Percentiles rank a stretch among this genome's conserved stretches.
These are phyloP conservation scores for Hemicentrotus pulcherrimus DNA, from an alignment of 35 echinoderm and acorn worm species.

Conservation along the genomic window DNA sequence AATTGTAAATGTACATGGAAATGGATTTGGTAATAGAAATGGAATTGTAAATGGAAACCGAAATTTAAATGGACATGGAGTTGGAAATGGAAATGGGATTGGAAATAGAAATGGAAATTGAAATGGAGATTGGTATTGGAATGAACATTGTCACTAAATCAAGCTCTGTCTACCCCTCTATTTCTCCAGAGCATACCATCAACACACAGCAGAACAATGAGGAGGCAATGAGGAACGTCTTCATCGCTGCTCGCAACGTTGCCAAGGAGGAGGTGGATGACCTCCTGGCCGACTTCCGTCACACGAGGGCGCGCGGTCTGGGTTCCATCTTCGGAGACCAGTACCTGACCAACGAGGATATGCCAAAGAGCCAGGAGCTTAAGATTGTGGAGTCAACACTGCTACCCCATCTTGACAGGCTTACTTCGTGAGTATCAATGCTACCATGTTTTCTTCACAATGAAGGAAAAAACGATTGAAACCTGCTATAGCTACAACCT, in stretches of 20 bases:
- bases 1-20: too few species aligned
- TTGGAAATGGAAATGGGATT: too few species aligned
- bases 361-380: conserved; percentile 66
- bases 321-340: conserved; percentile 89
- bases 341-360: conserved; percentile 71
- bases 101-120: not conserved
- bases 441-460: not conserved
- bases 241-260: conserved; percentile 52
- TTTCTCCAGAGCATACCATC: conserved; percentile 52
- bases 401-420: conserved; percentile 82
- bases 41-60: too few species aligned
- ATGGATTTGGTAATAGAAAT: too few species aligned
- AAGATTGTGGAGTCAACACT: conserved; percentile 76
- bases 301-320: conserved; percentile 76
- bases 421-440: conserved; percentile 74
- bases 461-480: not conserved
- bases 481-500: too few species aligned
- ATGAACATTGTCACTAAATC: not conserved
- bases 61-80: too few species aligned
- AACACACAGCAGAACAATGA: conserved; percentile 60
- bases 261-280: conserved; percentile 66
- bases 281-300: conserved; percentile 73
- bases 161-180: not conserved
- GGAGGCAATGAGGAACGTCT: conserved; percentile 81
- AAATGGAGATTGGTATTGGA: too few species aligned